These are phyloP conservation scores for Antedon mediterranea DNA, from an alignment of 53 echinoderm and acorn worm genomes.

Conservation along the genomic window DNA sequence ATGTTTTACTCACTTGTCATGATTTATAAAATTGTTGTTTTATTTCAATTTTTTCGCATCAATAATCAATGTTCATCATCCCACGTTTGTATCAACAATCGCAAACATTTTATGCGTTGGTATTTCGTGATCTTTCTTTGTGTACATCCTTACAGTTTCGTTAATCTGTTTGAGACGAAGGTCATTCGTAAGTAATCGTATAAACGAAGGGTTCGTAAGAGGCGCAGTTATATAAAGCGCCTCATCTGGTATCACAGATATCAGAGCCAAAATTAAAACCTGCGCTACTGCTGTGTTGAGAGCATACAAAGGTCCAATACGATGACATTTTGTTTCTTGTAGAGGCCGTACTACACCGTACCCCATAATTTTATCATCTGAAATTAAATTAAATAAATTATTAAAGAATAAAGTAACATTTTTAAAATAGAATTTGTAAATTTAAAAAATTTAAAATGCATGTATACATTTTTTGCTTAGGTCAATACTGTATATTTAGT, in stretches of 20 bases:
- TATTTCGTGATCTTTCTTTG: conserved; percentile 38
- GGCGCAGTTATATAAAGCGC: conserved; percentile 61
- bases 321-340: conserved; percentile 25
- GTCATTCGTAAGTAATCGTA: conserved; percentile 34
- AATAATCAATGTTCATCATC: no score
- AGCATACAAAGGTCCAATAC: conserved; percentile 65
- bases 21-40: no score
- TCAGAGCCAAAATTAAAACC: conserved; percentile 50
- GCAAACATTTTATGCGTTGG: conserved; percentile 68
- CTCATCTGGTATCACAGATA: conserved; percentile 50
- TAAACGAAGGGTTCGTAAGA: conserved; percentile 68
- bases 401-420: neutral
- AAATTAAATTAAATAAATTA: neutral
- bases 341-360: conserved; percentile 66
- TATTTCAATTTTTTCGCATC: no score
- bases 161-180: conserved; percentile 60
- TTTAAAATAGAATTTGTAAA: no score
- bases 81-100: conserved; percentile 34
- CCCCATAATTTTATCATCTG: conserved; percentile 63
- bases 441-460: no score
- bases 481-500: no score
- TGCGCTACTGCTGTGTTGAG: conserved; percentile 71
- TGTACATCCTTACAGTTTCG: conserved; percentile 75
- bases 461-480: no score
- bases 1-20: no score